Evolutionary conservation across 2,888 invertebrate species (phyloP), one percentile per base, ranked within the genome.

Genomic region (Scaptomyza tumidula): DNA sequence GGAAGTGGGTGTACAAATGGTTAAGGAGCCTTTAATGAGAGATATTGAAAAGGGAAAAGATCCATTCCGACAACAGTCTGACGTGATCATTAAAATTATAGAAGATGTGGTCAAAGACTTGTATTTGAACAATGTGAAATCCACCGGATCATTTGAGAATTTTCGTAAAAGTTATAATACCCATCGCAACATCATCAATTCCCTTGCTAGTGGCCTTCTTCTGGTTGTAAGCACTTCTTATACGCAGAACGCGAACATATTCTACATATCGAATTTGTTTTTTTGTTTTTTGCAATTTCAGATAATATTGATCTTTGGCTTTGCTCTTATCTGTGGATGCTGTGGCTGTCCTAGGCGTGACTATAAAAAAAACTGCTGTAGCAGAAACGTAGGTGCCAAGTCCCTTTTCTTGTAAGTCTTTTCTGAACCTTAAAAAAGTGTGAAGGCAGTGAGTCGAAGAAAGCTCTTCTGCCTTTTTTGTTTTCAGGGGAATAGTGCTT

Each of bases 131-230:
- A 70, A 77, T 0, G 3, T 43, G 4, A 44, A 19, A 5, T 59
- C 77, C 27, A 44, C 65, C 35, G 70, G 52, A 13, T 59, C 79
- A 1, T 76, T 85, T 41, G 77, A 79, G 0, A 74, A 85, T 54
- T 31, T 82, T 0, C 76, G 69, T 24, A 61, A 69, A 0, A 58
- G 60, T 6, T 85, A 65, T 56, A 77, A 77, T 2, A 29, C 27
- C 0, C 64, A 85, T 55, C 79, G 81, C 9, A 68, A 55, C 41
- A 6, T 67, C 3, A 10, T 82, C 27, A 79, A 60, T 29, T 5
- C 65, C 13, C 14, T 59, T 35, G 52, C 70, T 0, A 57, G 70
- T 16, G 13, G 65, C 2, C 14, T 82, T 0, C 54, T 85, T 0
- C 35, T 85, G 10, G 9, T 81, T 54, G 81, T 85, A 74, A 66